A percentile compares a stretch with the other conserved stretches of the same genome.
phyloP scores from a whole-genome alignment of 2,113 vertebrate genomes.

The Poeciliopsis retropinna region DNA sequence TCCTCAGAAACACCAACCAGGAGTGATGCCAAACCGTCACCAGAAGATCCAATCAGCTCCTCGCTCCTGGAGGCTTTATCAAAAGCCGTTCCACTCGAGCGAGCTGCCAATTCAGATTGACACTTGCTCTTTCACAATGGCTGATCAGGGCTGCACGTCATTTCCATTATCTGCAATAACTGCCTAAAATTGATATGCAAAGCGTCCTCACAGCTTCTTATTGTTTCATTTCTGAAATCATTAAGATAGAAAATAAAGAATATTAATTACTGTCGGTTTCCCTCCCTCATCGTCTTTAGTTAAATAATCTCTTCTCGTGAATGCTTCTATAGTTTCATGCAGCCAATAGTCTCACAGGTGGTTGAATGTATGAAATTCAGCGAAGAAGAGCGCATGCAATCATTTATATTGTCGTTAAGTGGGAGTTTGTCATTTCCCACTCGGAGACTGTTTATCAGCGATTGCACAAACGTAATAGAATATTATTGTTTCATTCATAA shows the following conservation, averaged over 20 bases:
- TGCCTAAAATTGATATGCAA: conserved; percentile 61
- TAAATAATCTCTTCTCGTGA: neutral
- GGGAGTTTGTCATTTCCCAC: conserved; percentile 10
- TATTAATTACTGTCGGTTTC: conserved; percentile 43
- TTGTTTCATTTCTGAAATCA: conserved; percentile 45
- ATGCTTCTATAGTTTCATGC: conserved; percentile 20
- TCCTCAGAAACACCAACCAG: conserved; percentile 35
- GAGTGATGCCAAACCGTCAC: conserved; percentile 12
- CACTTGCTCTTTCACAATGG: conserved; percentile 47
- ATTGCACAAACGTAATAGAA: neutral
- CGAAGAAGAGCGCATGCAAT: conserved; percentile 25
- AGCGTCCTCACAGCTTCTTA: conserved; percentile 50
- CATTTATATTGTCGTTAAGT: conserved; percentile 37
- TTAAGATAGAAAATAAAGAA: conserved; percentile 49
- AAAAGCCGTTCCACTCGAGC: conserved; percentile 40
- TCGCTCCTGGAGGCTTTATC: conserved; percentile 40
- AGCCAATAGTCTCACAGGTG: conserved; percentile 43
- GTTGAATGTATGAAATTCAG: conserved; percentile 30
- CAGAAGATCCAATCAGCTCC: conserved; percentile 57
- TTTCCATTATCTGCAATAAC: conserved; percentile 47
- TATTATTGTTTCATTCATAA: conserved; percentile 27
- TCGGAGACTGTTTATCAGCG: conserved; percentile 3
- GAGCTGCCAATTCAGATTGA: conserved; percentile 44
- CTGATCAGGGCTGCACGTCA: conserved; percentile 37
- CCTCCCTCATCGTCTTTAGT: conserved; percentile 10